A percentile compares a stretch with the other conserved stretches of the same genome.
phyloP scores from a whole-genome alignment of 37 sponge, comb jelly and placozoan species.

The Eunapius fragilis region DNA sequence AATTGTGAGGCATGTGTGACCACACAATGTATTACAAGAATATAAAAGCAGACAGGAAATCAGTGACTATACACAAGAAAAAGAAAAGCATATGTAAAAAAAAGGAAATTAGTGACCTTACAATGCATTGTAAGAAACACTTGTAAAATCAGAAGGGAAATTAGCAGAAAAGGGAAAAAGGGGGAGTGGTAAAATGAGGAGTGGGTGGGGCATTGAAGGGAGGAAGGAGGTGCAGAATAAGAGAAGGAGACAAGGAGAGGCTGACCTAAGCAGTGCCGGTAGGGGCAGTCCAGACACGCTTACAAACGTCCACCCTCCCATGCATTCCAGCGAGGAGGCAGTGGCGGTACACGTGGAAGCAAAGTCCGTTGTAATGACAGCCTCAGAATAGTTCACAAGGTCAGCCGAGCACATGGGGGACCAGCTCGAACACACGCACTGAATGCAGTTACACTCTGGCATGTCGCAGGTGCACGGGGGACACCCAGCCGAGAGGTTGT shows the following conservation, averaged over 20 bases:
- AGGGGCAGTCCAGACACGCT: slow-evolving; percentile 1
- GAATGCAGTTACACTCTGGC: slow-evolving; percentile 35
- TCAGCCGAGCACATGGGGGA: slow-evolving; percentile 15
- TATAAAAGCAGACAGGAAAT: neutral
- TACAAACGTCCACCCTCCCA: slow-evolving; percentile 51
- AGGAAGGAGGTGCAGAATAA: neutral
- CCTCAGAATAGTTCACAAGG: neutral
- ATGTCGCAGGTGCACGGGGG: slow-evolving; percentile 47
- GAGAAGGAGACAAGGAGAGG: neutral
- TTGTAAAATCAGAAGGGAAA: neutral
- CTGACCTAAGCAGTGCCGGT: neutral
- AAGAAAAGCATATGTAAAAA: neutral
- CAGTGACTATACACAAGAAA: neutral
- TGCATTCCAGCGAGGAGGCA: slow-evolving; percentile 1
- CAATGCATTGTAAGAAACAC: no score
- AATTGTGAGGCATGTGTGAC: no score
- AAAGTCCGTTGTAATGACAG: slow-evolving; percentile 25
- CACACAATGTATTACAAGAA: no score
- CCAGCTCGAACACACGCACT: slow-evolving; percentile 30
- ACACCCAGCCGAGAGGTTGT: slow-evolving; percentile 54
- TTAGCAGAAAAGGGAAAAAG: neutral
- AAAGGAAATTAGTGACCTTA: neutral
- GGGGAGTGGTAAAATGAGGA: neutral
- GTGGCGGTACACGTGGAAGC: slow-evolving; percentile 11
- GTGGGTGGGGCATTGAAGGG: neutral